These are phyloP conservation scores for Spondyliosoma cantharus DNA, from an alignment of 2,797 vertebrate genomes.

Conservation along the genomic window DNA sequence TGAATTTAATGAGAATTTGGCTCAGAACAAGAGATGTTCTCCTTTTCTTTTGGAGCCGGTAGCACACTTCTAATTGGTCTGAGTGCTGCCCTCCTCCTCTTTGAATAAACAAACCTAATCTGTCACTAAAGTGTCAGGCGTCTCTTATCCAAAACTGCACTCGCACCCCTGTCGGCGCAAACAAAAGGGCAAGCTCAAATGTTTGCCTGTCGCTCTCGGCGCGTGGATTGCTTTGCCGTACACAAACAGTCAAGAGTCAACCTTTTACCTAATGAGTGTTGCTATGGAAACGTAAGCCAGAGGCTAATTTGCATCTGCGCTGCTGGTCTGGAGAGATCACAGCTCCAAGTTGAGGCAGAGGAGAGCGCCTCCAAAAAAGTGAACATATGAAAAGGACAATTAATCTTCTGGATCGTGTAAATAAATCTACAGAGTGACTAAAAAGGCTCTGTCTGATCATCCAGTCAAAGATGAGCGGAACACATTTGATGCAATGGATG, in stretches of 20 bases:
- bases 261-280: conserved; percentile 73
- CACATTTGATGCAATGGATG: not conserved
- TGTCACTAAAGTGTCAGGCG: not conserved
- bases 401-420: not conserved
- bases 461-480: not conserved
- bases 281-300: conserved; percentile 70
- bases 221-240: conserved; percentile 19
- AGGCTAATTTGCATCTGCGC: conserved; percentile 62
- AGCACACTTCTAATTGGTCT: not conserved
- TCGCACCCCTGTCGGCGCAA: conserved; percentile 22
- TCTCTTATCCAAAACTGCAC: not conserved
- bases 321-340: conserved; percentile 39
- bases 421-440: not conserved
- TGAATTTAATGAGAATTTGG: conserved; percentile 25
- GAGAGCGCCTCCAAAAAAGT: conserved; percentile 3
- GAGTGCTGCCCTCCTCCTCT: not conserved
- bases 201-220: conserved; percentile 22
- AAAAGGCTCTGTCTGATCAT: too few species aligned
- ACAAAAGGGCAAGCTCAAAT: conserved; percentile 1
- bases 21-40: not conserved
- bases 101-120: not conserved
- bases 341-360: not conserved
- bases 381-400: conserved; percentile 3
- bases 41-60: not conserved
- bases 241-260: conserved; percentile 57